These are phyloP conservation scores for Rhinichthys klamathensis DNA, from an alignment of 2,113 vertebrate genomes.

Conservation along the genomic window DNA sequence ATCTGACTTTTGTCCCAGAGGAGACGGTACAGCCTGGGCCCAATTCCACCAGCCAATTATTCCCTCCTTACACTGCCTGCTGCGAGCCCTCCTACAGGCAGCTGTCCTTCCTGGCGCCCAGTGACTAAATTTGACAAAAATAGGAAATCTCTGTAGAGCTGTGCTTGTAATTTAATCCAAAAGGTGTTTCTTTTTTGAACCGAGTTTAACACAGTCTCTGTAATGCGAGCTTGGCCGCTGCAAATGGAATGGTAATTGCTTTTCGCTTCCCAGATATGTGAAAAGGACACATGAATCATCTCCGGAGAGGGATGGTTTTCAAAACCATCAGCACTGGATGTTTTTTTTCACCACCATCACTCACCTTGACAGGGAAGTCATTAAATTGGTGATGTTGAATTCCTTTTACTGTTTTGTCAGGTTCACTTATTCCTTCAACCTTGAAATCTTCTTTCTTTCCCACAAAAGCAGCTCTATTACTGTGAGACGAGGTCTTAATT, in stretches of 20 bases:
- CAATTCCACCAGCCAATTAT: constrained; percentile 59
- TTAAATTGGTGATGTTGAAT: constrained; percentile 62
- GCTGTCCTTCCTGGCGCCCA: constrained; percentile 57
- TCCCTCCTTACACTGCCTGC: constrained; percentile 48
- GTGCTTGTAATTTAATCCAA: constrained; percentile 63
- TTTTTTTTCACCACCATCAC: constrained; percentile 53
- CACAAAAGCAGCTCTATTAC: constrained; percentile 38
- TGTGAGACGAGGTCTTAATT: constrained; percentile 50
- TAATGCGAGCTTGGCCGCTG: constrained; percentile 58
- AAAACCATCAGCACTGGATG: constrained; percentile 55
- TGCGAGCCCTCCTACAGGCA: constrained; percentile 55
- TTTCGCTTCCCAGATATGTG: constrained; percentile 62
- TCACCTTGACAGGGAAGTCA: constrained; percentile 62
- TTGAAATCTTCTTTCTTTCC: constrained; percentile 52
- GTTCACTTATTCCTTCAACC: constrained; percentile 58
- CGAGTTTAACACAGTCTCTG: constrained; percentile 58
- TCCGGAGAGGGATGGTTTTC: constrained; percentile 57
- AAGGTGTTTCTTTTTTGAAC: constrained; percentile 58
- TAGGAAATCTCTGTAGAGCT: constrained; percentile 60
- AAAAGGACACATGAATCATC: constrained; percentile 63
- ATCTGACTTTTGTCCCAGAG: constrained; percentile 52
- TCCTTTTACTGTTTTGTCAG: constrained; percentile 63
- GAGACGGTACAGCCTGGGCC: constrained; percentile 49
- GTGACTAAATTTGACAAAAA: constrained; percentile 60
- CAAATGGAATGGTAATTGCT: constrained; percentile 63